phyloP scores from a whole-genome alignment of 2,113 vertebrate species.

The Choloepus hoffmanni region DNA sequence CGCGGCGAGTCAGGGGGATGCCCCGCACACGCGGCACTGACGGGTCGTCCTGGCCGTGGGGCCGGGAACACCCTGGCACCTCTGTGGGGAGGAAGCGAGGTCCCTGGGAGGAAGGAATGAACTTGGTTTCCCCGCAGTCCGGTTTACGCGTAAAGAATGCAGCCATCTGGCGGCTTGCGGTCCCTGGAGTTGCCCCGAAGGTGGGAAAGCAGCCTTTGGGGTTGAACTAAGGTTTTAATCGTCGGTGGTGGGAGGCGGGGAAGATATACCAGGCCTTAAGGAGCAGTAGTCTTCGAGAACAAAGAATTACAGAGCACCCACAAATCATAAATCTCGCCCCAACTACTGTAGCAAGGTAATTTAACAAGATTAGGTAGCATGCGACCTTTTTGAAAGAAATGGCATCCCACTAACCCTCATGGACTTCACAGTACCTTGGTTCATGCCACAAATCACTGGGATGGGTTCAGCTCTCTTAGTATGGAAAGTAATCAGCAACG shows the following conservation, averaged over 20 bases:
- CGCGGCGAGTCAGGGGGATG: not conserved
- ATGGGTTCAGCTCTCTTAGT: not conserved
- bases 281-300: conserved; percentile 38
- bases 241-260: conserved; percentile 46
- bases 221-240: conserved; percentile 46
- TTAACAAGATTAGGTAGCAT: conserved; percentile 9
- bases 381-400: conserved; percentile 24
- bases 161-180: conserved; percentile 73
- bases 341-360: not conserved
- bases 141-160: conserved; percentile 39
- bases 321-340: conserved; percentile 8
- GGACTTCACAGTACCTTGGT: not conserved
- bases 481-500: not conserved
- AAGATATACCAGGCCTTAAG: not conserved
- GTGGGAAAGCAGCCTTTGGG: conserved; percentile 66
- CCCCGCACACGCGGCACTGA: not conserved
- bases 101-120: conserved; percentile 35
- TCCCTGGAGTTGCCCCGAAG: conserved; percentile 69
- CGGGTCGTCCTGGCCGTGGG: not conserved
- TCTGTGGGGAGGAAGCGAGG: conserved; percentile 22
- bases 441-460: not conserved
- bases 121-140: conserved; percentile 19
- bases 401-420: not conserved
- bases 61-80: not conserved
- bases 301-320: conserved; percentile 71